Evolutionary conservation across 1,140 invertebrate species (phyloP).

Genomic region (Metaphire vulgaris): DNA sequence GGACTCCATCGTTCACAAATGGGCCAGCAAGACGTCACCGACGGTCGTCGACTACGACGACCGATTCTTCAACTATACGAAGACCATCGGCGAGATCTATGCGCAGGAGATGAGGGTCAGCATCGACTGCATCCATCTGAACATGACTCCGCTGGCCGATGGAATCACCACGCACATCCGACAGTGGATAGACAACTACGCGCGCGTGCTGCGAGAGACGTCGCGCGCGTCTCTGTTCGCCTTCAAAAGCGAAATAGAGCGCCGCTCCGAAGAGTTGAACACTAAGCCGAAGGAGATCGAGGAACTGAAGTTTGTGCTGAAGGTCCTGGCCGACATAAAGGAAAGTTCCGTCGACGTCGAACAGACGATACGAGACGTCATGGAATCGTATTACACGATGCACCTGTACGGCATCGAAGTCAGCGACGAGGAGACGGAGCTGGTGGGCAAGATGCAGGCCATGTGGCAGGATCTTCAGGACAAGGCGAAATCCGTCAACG

Average conservation of each 20-base stretch:
- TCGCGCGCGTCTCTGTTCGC: not conserved
- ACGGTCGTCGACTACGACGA: slow-evolving; percentile 72
- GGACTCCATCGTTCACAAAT: slow-evolving; percentile 32
- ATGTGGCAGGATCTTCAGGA: slow-evolving; percentile 48
- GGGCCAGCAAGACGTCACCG: slow-evolving; percentile 44
- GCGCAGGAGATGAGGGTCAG: slow-evolving; percentile 41
- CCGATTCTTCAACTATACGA: slow-evolving; percentile 72
- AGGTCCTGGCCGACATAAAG: slow-evolving; percentile 1
- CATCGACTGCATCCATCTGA: slow-evolving; percentile 48
- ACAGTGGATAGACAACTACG: slow-evolving; percentile 48
- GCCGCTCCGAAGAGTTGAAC: slow-evolving; percentile 40
- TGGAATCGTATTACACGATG: slow-evolving; percentile 7
- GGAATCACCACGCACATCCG: slow-evolving; percentile 48
- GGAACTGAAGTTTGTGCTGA: not conserved
- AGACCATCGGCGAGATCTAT: slow-evolving; percentile 64
- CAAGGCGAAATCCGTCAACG: slow-evolving; percentile 51
- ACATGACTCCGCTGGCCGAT: slow-evolving; percentile 44
- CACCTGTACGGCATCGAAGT: slow-evolving; percentile 17
- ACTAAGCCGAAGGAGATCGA: slow-evolving; percentile 46
- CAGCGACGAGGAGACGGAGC: slow-evolving; percentile 6
- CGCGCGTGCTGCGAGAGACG: slow-evolving; percentile 49
- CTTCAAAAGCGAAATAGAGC: slow-evolving; percentile 38
- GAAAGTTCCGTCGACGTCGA: not conserved
- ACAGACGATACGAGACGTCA: not conserved
- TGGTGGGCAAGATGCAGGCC: slow-evolving; percentile 39